Evolutionary conservation across 2,113 vertebrate species (phyloP).

Genomic region (Phalacrocorax brasilianus): DNA sequence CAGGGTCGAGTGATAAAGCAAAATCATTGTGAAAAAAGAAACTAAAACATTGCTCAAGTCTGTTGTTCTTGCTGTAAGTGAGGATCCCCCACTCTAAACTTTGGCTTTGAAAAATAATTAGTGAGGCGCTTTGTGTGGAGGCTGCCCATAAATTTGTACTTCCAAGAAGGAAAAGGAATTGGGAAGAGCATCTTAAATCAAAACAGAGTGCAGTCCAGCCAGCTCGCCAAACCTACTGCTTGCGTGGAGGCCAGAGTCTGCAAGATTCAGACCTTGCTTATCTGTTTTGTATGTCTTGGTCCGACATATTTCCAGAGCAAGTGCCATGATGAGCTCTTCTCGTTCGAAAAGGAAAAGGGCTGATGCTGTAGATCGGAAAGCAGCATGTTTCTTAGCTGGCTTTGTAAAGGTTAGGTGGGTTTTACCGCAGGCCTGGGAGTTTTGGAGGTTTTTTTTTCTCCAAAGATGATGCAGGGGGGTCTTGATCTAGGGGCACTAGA

Average conservation of each 20-base stretch:
- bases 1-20: not conserved
- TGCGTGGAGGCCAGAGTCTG: not conserved
- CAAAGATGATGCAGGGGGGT: not conserved
- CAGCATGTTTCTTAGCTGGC: not conserved
- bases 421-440: not conserved
- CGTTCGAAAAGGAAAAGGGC: fast-evolving
- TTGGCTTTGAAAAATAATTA: not conserved
- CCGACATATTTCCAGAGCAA: not conserved
- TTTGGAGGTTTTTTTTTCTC: not conserved
- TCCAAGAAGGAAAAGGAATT: not conserved
- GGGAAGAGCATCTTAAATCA: not conserved
- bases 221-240: not conserved
- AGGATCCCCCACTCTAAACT: not conserved
- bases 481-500: not conserved
- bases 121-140: not conserved
- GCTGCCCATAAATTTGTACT: not conserved
- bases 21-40: not conserved
- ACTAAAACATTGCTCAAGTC: not conserved
- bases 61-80: not conserved
- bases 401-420: not conserved
- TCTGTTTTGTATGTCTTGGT: not conserved
- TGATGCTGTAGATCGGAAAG: not conserved
- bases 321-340: not conserved
- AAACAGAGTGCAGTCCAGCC: not conserved
- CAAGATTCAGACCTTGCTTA: not conserved